Percentiles rank a stretch among this genome's conserved stretches.
Evolutionary conservation across 2,888 invertebrate species (phyloP).

Genomic region (Phyllotreta cruciferae): DNA sequence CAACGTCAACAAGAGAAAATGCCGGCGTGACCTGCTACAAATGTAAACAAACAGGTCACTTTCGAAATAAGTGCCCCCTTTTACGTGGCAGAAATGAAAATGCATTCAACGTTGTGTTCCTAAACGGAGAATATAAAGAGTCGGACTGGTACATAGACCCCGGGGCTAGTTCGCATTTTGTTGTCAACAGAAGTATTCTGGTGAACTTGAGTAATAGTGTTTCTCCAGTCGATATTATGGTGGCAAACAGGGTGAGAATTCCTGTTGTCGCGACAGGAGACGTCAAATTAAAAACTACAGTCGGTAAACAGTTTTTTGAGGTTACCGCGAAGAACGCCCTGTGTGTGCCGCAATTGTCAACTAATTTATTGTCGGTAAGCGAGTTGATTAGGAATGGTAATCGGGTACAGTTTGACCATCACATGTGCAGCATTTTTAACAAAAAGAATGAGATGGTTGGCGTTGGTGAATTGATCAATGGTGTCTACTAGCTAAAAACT

Average conservation of each 20-base stretch:
- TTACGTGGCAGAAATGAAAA: constrained; percentile 26
- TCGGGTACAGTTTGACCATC: neutral
- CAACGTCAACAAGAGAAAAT: no score
- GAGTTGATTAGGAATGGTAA: constrained; percentile 24
- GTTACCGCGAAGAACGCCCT: constrained; percentile 21
- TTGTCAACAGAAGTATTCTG: constrained; percentile 31
- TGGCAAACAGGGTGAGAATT: constrained; percentile 25
- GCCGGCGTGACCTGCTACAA: neutral
- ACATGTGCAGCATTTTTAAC: neutral
- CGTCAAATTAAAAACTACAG: constrained; percentile 21
- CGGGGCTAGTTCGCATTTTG: constrained; percentile 31
- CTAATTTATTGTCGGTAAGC: constrained; percentile 32
- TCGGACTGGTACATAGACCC: constrained; percentile 39
- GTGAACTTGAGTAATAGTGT: constrained; percentile 10
- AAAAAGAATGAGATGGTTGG: constrained; percentile 8
- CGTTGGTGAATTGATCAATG: constrained; percentile 12
- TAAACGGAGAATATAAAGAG: constrained; percentile 32
- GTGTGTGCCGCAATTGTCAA: constrained; percentile 28
- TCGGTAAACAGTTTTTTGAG: constrained; percentile 14
- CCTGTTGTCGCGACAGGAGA: constrained; percentile 26
- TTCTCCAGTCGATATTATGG: constrained; percentile 27
- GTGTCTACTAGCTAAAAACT: constrained; percentile 13
- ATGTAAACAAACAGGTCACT: constrained; percentile 20
- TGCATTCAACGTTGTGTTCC: constrained; percentile 19
- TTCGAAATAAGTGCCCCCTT: constrained; percentile 28